Percentiles rank a stretch among this genome's conserved stretches.
Conservation (phyloP, 2,113 vertebrate species). For the Pterocles orientalis region DNA sequence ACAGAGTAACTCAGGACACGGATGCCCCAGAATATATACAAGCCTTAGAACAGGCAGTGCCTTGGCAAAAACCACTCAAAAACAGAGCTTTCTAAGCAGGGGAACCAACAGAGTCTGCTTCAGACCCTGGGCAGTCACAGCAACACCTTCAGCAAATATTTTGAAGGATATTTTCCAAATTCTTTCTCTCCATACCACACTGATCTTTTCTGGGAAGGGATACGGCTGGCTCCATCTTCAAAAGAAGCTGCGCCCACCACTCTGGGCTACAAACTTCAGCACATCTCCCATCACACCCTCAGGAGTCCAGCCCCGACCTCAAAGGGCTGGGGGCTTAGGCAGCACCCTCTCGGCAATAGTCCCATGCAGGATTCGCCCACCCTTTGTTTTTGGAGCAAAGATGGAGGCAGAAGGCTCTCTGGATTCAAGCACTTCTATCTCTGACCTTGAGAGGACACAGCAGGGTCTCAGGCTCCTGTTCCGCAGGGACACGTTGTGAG, state of each 20-base stretch:
- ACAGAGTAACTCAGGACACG: conserved; percentile 49
- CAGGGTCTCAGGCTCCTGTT: neutral
- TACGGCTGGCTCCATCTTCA: neutral
- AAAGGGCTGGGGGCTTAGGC: neutral
- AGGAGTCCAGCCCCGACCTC: neutral
- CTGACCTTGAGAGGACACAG: neutral
- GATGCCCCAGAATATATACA: neutral
- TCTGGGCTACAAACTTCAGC: neutral
- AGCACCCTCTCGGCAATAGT: neutral
- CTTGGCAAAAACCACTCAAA: conserved; percentile 20
- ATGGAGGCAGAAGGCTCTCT: neutral
- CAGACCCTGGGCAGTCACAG: conserved; percentile 9
- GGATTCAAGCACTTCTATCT: neutral
- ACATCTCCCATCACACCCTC: neutral
- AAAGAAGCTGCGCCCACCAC: neutral
- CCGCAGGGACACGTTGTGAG: neutral
- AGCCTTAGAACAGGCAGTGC: conserved; percentile 16
- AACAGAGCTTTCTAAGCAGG: conserved; percentile 14
- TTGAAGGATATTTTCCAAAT: conserved; percentile 18
- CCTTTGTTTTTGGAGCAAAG: neutral
- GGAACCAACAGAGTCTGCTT: conserved; percentile 12
- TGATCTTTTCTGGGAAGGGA: conserved; percentile 23
- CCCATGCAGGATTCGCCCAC: neutral
- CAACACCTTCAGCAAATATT: conserved; percentile 61
- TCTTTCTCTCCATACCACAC: neutral